Evolutionary conservation across 2,888 invertebrate genomes (phyloP), one percentile per base, ranked within the genome.

Genomic region (Lepetodrilus schrolli): DNA sequence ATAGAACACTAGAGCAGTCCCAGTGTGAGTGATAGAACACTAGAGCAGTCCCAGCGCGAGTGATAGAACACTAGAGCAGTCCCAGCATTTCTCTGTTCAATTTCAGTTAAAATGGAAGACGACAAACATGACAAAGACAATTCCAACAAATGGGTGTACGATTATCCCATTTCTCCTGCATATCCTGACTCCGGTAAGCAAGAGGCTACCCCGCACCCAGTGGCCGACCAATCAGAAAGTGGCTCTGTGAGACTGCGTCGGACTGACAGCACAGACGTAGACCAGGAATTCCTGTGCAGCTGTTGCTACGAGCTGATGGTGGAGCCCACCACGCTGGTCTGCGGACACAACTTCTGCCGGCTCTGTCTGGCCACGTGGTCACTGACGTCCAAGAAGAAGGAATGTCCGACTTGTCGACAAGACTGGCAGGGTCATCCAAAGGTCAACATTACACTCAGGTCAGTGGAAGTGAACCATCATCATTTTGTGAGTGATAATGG

Each of bases 281-380:
- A 82, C n/a, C 80, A 80, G 13, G 87, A 88, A 10, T 84, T 87
- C 69, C 76, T 74, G 0, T 89, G 88, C 76, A 78, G 82, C 10
- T 84, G 85, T 38, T 89, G 89, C 66, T 82, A 81, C 72, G 84
- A 83, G 38, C 73, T 87, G 10, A 78, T 87, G 77, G 78, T 86
- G 5, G 80, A 84, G 30, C 88, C 89, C 0, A 87, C 87, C 13
- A 87, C 88, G 0, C 75, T 89, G 8, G 82, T 76, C 30, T 89
- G 89, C 78, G 89, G 89, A 0, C 88, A 88, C 78, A 87, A 83
- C 34, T 84, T 87, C 70, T 89, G 89, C 74, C 79, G 87, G 4
- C 74, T 82, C 2, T 89, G 89, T 75, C 79, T 89, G 17, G 88
- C 88, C 4, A 74, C 75, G n/a, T 88, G 88, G 88, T 86, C 80